Base-by-base conservation (phyloP, 2,888 invertebrate genomes). In the Sphecodes monilicornis region DNA sequence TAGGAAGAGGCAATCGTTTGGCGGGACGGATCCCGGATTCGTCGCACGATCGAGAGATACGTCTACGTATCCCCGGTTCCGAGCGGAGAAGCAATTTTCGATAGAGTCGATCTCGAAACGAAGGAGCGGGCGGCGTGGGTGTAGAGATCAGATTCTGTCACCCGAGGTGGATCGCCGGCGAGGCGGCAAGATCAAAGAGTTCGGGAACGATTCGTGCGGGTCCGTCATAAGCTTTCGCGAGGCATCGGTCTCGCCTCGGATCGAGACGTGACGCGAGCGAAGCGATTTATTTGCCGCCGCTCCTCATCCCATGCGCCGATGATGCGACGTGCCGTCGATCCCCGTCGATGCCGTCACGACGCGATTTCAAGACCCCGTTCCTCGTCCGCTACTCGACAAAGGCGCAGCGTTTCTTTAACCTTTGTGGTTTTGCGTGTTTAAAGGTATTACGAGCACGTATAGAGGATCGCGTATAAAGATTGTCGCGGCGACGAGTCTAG, bases 231-330 rank as follows among this genome's bases (percentile, higher is more conserved):
- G 92, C 91, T 93, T 93, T 93, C 93, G 93, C 90, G 93, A 92
- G 91, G 92, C 91, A 91, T 91, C 91, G 91, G 79, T 91, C 93
- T 92, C 92, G 93, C 90, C 92, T 91, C 85, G 92, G 90, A 93
- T 93, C 92, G 93, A 89, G 91, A 94, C 94, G 94, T 94, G 94
- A 94, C 93, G 93, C 93, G 92, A 94, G 93, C 91, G 92, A 91
- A 91, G 92, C 94, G 94, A 94, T 94, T 94, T 94, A 94, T 94
- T 94, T 94, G 94, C 94, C 93, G 94, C 93, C 93, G 93, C 92
- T 93, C 92, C 93, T 94, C 93, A 94, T 94, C 94, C 93, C 93
- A 88, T 91, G 92, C 92, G 92, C 94, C 50, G 50, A 50, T 50
- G 29, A 32, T 60, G 92, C 92, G 92, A 94, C 94, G 94, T 94